Evolutionary conservation across 2,888 invertebrate genomes (phyloP).

Genomic region (Acleris literana): DNA sequence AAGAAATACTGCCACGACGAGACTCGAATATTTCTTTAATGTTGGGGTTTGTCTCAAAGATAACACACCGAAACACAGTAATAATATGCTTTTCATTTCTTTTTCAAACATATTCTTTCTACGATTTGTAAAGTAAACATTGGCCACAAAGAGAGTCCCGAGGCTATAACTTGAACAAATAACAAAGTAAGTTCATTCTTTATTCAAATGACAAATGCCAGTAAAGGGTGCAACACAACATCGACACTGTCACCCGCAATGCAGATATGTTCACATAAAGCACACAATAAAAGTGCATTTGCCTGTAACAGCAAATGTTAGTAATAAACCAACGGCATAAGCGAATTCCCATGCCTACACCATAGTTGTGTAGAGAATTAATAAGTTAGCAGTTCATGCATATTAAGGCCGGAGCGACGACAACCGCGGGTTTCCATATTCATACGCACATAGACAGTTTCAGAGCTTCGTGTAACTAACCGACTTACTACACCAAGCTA

Average conservation of each 20-base stretch:
- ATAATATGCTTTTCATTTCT: conserved; percentile 12
- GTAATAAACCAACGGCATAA: conserved; percentile 43
- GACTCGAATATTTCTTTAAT: conserved; percentile 1
- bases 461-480: conserved; percentile 34
- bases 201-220: conserved; percentile 28
- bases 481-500: conserved; percentile 35
- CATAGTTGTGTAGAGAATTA: conserved; percentile 62
- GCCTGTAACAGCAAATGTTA: conserved; percentile 45
- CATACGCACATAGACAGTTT: conserved; percentile 47
- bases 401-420: conserved; percentile 56
- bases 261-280: conserved; percentile 34
- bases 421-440: conserved; percentile 64
- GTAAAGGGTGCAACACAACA: conserved; percentile 26
- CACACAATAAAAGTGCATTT: conserved; percentile 40
- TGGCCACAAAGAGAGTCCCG: conserved; percentile 35
- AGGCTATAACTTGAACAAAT: conserved; percentile 9
- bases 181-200: conserved; percentile 5
- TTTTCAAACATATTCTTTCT: conserved; percentile 11
- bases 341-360: conserved; percentile 45
- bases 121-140: conserved; percentile 36
- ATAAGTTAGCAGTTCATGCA: conserved; percentile 70
- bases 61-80: conserved; percentile 2
- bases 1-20: conserved; percentile 8
- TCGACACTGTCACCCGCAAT: conserved; percentile 31
- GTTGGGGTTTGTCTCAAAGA: not conserved